Conservation (phyloP, 2,888 invertebrate genomes). For the Hirtodrosophila histrioides region DNA sequence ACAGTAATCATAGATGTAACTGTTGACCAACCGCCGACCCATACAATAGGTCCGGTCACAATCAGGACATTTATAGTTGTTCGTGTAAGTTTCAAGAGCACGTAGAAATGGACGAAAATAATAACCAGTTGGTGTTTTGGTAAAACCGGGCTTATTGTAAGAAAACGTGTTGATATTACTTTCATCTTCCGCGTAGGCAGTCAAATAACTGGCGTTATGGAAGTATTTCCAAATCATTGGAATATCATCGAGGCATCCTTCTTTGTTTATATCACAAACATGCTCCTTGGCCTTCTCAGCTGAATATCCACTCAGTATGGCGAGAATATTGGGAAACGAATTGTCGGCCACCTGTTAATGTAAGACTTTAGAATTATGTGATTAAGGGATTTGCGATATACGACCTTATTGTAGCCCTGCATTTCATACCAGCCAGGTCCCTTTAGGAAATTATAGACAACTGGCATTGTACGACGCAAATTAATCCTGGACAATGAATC, state of each 20-base stretch:
- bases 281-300: conserved; percentile 83
- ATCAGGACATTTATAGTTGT: conserved; percentile 48
- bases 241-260: conserved; percentile 87
- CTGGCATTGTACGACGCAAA: conserved; percentile 89
- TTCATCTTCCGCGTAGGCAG: conserved; percentile 91
- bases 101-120: conserved; percentile 90
- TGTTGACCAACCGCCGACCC: conserved; percentile 86
- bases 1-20: conserved; percentile 88
- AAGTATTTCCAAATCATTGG: conserved; percentile 91
- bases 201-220: conserved; percentile 88
- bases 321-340: conserved; percentile 94
- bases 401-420: conserved; percentile 88
- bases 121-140: conserved; percentile 90
- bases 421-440: conserved; percentile 88
- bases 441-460: conserved; percentile 87
- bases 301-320: conserved; percentile 89
- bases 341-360: conserved; percentile 89
- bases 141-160: conserved; percentile 88
- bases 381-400: no score
- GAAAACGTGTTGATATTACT: conserved; percentile 85
- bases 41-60: conserved; percentile 85
- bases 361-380: background rate
- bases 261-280: conserved; percentile 84
- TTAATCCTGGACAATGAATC: conserved; percentile 93
- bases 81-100: conserved; percentile 87